phyloP scores from a whole-genome alignment of 2,113 vertebrate genomes.

The Triplophysa siluroides region DNA sequence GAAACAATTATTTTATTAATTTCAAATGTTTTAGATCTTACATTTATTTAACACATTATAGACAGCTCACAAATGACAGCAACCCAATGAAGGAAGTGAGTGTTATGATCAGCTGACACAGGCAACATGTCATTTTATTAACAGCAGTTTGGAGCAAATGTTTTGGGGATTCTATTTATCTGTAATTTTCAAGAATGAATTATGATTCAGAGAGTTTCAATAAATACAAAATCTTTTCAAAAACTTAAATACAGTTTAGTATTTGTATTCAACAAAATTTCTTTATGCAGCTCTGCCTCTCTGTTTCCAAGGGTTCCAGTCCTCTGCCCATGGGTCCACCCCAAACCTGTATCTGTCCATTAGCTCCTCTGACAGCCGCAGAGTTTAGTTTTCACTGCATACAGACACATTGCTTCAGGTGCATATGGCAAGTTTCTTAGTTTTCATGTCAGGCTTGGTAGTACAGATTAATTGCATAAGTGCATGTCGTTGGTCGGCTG shows the following conservation, averaged over 20 bases:
- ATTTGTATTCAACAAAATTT: background rate
- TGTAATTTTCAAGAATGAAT: background rate
- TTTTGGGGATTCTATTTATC: too few species aligned
- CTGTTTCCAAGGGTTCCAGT: background rate
- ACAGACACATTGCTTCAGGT: background rate
- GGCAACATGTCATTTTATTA: background rate
- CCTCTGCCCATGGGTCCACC: background rate
- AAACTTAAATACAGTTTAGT: too few species aligned
- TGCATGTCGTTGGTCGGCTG: background rate
- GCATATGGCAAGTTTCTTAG: background rate
- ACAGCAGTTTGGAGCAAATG: background rate
- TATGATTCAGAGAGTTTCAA: background rate
- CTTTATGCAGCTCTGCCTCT: background rate
- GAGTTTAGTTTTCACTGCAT: background rate
- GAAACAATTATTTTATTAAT: slow-evolving; percentile 24
- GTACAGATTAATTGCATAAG: slow-evolving; percentile 14
- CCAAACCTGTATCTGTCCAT: background rate
- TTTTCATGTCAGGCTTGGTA: slow-evolving; percentile 8
- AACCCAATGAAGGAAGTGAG: background rate
- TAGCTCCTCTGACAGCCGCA: slow-evolving; percentile 15
- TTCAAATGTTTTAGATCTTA: background rate
- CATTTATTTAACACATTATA: slow-evolving; percentile 33
- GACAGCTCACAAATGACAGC: slow-evolving; percentile 30
- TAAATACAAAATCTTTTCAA: background rate
- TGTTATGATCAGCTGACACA: background rate